phyloP scores from a whole-genome alignment of 1,140 invertebrate genomes.

The Diuraphis noxia region DNA sequence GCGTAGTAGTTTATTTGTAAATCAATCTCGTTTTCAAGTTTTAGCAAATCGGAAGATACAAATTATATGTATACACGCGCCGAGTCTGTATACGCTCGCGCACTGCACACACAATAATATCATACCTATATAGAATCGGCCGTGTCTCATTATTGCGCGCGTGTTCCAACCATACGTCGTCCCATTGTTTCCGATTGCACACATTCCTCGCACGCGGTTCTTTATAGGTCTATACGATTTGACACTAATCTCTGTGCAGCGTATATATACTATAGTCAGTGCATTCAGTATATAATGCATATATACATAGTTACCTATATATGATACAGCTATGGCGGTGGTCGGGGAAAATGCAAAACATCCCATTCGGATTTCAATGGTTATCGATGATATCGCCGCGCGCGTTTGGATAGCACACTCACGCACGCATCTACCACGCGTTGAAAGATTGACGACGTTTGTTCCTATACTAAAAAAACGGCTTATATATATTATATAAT shows the following conservation, averaged over 20 bases:
- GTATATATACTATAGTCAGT: not conserved
- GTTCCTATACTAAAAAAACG: not conserved
- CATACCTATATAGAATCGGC: not conserved
- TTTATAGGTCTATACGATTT: not conserved
- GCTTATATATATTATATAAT: not conserved
- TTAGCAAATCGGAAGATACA: not conserved
- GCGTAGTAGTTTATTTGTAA: not conserved
- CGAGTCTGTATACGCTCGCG: not conserved
- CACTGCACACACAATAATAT: not conserved
- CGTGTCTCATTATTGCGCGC: constrained; percentile 15
- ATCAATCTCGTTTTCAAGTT: not conserved
- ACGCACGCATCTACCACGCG: not conserved
- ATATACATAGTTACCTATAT: not conserved
- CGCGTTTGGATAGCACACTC: not conserved
- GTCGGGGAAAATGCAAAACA: not conserved
- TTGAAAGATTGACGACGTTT: constrained; percentile 14
- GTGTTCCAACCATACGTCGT: not conserved
- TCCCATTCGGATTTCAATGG: not conserved
- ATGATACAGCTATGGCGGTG: not conserved
- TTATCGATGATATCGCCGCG: constrained; percentile 18
- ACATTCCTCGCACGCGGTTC: not conserved
- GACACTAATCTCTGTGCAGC: not conserved
- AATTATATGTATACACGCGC: not conserved
- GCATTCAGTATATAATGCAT: not conserved
- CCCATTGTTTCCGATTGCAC: not conserved